Evolutionary conservation across 2,113 vertebrate species (phyloP).

Genomic region (Dissostichus mawsoni): DNA sequence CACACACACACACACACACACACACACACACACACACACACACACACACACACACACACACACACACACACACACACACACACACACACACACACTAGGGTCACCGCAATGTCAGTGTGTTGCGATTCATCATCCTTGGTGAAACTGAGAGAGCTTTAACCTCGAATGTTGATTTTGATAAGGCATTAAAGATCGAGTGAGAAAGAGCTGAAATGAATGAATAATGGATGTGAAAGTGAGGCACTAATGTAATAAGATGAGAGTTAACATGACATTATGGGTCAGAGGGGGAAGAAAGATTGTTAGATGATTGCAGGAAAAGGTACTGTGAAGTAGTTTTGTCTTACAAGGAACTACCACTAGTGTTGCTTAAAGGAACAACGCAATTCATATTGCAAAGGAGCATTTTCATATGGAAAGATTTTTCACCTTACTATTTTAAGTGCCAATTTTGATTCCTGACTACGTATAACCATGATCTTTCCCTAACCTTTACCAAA

Average conservation of each 20-base stretch:
- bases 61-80: slow-evolving; percentile 25
- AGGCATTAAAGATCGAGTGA: neutral
- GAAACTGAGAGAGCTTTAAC: slow-evolving; percentile 27
- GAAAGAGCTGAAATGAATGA: slow-evolving; percentile 15
- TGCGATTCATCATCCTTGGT: slow-evolving; percentile 22
- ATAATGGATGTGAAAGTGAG: neutral
- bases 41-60: slow-evolving; percentile 28
- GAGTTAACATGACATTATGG: neutral
- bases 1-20: neutral
- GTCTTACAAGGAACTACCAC: neutral
- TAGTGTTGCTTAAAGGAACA: neutral
- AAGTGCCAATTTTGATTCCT: neutral
- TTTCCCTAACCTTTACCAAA: neutral
- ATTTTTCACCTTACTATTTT: neutral
- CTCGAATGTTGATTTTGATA: neutral
- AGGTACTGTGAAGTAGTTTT: neutral
- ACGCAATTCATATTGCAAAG: neutral
- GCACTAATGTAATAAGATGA: neutral
- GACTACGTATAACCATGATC: neutral
- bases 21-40: too few species aligned
- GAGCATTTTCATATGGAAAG: neutral
- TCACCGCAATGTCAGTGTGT: slow-evolving; percentile 23
- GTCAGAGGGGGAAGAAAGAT: neutral
- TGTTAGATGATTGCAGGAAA: neutral
- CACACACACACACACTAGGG: slow-evolving; percentile 22